Evolutionary conservation across 37 sponge, comb jelly and placozoan genomes (phyloP).

Genomic region (Agelas oroides): DNA sequence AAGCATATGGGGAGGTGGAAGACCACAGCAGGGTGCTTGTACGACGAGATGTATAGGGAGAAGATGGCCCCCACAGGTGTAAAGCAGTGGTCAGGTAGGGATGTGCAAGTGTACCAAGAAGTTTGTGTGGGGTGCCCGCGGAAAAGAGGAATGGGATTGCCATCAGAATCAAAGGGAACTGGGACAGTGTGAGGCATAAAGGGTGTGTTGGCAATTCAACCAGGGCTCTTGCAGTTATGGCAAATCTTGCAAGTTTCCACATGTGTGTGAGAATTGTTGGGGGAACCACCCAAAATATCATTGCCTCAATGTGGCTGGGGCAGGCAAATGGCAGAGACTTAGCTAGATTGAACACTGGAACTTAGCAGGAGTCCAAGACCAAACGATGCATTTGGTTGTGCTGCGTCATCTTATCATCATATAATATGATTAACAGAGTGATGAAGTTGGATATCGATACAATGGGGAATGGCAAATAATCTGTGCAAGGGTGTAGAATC

Average conservation of each 20-base stretch:
- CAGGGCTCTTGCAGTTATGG: not conserved
- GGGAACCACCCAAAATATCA: not conserved
- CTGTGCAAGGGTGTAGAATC: too few relatives aligned
- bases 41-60: slow-evolving; percentile 11
- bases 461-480: too few relatives aligned
- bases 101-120: slow-evolving; percentile 22
- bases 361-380: too few relatives aligned
- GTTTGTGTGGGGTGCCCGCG: not conserved
- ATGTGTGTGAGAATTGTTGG: slow-evolving; percentile 8
- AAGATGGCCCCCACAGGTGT: slow-evolving; percentile 20
- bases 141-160: not conserved
- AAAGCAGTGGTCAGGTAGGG: slow-evolving; percentile 8
- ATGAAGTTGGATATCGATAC: too few relatives aligned
- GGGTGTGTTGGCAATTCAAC: not conserved
- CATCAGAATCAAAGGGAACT: too few relatives aligned
- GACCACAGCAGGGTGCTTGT: not conserved
- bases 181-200: too few relatives aligned
- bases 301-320: not conserved
- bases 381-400: too few relatives aligned
- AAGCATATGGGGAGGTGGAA: slow-evolving; percentile 11
- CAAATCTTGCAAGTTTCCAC: not conserved
- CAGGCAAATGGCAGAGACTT: not conserved
- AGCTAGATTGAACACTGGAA: too few relatives aligned
- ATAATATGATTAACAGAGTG: too few relatives aligned
- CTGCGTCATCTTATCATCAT: too few relatives aligned